Conservation (phyloP, 2,797 vertebrate species). For the Lepus oiostolus region DNA sequence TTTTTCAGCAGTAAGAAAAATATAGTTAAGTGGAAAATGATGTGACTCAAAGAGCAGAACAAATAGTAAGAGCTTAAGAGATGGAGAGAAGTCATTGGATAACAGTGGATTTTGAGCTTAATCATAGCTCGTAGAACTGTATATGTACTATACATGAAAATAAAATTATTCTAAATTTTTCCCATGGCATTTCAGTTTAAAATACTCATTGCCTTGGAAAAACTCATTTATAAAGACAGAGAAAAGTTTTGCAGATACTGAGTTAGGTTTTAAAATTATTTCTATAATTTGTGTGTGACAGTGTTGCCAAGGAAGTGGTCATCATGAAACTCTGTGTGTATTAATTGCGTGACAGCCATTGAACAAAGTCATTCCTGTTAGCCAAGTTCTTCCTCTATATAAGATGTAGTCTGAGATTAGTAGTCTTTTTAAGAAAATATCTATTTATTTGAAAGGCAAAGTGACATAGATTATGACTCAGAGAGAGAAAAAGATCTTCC, state of each 20-base stretch:
- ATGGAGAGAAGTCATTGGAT: neutral
- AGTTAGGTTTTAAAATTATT: conserved; percentile 41
- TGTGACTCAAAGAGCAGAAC: neutral
- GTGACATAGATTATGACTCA: too few relatives aligned
- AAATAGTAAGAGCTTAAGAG: neutral
- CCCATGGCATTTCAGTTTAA: conserved; percentile 44
- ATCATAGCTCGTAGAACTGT: neutral
- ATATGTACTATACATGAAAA: neutral
- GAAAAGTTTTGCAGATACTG: neutral
- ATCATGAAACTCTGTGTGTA: neutral
- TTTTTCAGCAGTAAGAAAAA: neutral
- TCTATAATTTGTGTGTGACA: neutral
- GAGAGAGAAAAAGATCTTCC: too few relatives aligned
- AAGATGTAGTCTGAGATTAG: neutral
- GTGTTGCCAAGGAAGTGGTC: neutral
- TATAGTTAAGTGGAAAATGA: neutral
- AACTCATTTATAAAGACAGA: conserved; percentile 18
- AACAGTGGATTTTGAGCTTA: conserved; percentile 24
- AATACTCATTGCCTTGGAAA: conserved; percentile 42
- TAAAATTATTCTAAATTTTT: conserved; percentile 51
- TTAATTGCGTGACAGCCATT: neutral
- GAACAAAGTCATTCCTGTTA: neutral
- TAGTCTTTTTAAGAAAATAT: neutral
- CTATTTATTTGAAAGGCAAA: too few relatives aligned
- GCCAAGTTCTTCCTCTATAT: neutral